phyloP scores from a whole-genome alignment of 2,888 invertebrate genomes.

The Metellina segmentata region DNA sequence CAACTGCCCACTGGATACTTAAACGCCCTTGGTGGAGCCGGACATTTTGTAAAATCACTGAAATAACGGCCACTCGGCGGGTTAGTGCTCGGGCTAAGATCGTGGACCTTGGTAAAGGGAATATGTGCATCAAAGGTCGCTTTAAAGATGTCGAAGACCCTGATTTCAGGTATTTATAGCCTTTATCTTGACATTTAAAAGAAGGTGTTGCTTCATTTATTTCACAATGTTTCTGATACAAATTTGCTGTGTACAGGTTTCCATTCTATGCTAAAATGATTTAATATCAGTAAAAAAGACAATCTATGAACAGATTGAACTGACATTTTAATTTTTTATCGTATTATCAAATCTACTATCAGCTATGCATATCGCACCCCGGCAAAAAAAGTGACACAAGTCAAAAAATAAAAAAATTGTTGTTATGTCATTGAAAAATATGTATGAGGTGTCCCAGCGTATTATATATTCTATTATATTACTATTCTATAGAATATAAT shows the following conservation, averaged over 20 bases:
- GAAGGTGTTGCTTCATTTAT: not conserved
- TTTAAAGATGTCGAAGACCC: slow-evolving; percentile 87
- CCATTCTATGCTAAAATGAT: not conserved
- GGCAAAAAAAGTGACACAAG: no score
- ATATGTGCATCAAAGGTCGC: slow-evolving; percentile 90
- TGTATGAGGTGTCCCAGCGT: no score
- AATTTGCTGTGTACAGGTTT: not conserved
- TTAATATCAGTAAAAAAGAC: no score
- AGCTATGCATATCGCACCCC: no score
- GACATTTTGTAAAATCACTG: slow-evolving; percentile 90
- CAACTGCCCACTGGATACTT: slow-evolving; percentile 92
- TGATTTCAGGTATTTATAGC: slow-evolving; percentile 83
- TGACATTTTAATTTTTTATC: no score
- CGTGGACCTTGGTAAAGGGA: slow-evolving; percentile 89
- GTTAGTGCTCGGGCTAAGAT: slow-evolving; percentile 89
- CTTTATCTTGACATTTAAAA: not conserved
- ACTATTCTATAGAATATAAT: no score
- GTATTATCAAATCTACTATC: no score
- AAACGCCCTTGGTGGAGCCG: slow-evolving; percentile 93
- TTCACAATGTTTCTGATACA: not conserved
- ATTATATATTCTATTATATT: no score
- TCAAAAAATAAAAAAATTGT: no score
- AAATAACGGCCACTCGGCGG: slow-evolving; percentile 90
- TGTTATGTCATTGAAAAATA: no score
- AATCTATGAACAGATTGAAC: no score